These are phyloP conservation scores for Temnothorax longispinosus DNA, from an alignment of 1,140 invertebrate genomes.

Conservation along the genomic window DNA sequence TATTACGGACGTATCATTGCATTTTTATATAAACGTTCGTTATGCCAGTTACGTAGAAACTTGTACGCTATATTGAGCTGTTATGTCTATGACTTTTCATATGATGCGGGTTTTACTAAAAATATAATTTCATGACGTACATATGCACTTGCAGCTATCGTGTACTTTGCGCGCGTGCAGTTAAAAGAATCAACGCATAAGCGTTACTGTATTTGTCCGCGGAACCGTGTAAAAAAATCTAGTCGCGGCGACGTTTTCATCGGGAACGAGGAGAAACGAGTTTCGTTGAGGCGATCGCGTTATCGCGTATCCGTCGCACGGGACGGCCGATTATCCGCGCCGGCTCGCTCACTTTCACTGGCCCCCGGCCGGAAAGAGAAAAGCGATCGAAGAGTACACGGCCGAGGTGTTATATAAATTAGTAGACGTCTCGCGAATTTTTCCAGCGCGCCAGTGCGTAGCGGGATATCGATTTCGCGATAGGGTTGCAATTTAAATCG, in stretches of 20 bases:
- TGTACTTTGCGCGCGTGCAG: not conserved
- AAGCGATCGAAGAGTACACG: conserved; percentile 70
- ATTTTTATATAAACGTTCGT: not conserved
- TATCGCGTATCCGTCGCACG: conserved; percentile 68
- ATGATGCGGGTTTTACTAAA: not conserved
- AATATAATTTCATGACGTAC: not conserved
- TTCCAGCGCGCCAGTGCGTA: conserved; percentile 26
- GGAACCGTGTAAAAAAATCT: not conserved
- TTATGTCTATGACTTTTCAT: not conserved
- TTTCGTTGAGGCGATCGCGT: conserved; percentile 62
- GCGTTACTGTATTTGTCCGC: not conserved
- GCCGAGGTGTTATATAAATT: conserved; percentile 80
- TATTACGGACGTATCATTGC: not conserved
- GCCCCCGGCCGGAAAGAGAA: conserved; percentile 76
- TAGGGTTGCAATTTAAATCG: conserved; percentile 10
- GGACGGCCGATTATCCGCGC: conserved; percentile 58
- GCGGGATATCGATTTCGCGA: conserved; percentile 33
- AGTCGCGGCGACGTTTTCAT: not conserved
- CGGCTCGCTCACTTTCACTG: conserved; percentile 79
- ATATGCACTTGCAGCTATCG: not conserved
- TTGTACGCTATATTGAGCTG: not conserved
- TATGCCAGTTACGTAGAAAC: not conserved
- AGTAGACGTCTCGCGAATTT: conserved; percentile 71
- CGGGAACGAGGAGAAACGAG: conserved; percentile 57
- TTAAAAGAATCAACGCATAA: not conserved